These are phyloP conservation scores for Cherax destructor DNA, from an alignment of 1,140 invertebrate species.

Conservation along the genomic window DNA sequence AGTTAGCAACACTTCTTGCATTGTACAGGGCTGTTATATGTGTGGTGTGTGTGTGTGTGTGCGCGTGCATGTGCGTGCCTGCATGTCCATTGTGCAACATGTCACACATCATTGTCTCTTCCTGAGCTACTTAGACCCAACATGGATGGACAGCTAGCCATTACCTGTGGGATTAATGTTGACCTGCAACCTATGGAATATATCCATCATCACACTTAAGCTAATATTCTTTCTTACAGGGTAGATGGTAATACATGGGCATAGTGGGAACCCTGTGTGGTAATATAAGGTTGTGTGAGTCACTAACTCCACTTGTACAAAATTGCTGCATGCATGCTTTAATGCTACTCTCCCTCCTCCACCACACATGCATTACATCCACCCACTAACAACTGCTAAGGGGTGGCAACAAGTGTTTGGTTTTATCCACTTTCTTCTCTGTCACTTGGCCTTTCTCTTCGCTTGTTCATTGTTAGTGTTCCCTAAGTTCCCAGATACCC, in stretches of 20 bases:
- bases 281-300: neutral
- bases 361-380: no score
- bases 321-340: no score
- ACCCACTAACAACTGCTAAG: no score
- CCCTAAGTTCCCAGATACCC: no score
- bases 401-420: no score
- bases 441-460: no score
- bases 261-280: neutral
- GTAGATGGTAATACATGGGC: neutral
- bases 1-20: neutral
- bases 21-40: neutral
- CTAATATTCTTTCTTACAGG: conserved; percentile 10
- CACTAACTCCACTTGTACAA: neutral
- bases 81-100: neutral
- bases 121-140: neutral
- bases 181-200: neutral
- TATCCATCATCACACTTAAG: conserved; percentile 3
- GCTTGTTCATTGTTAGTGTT: no score
- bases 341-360: no score
- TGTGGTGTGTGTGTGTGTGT: neutral
- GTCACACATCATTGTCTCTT: neutral
- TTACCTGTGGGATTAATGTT: neutral
- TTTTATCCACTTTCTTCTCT: no score
- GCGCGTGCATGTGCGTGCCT: neutral
- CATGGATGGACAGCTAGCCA: neutral